These are phyloP conservation scores for Dasypus novemcinctus DNA, from an alignment of 2,113 vertebrate species.

Conservation along the genomic window DNA sequence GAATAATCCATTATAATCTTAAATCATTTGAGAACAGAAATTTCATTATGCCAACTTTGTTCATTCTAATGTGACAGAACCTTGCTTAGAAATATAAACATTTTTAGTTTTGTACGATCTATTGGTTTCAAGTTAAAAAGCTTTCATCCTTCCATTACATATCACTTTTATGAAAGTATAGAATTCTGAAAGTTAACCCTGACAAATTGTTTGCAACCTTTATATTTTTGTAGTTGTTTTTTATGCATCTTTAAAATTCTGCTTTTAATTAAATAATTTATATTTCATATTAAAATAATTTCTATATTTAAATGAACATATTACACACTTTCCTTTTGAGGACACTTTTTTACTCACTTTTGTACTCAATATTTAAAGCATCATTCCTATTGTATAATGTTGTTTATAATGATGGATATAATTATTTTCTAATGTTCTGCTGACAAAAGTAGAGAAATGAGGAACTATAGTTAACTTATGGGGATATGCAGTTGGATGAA, in stretches of 20 bases:
- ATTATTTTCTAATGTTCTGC: not conserved
- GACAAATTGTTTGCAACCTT: constrained; percentile 61
- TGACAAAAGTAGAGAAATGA: not conserved
- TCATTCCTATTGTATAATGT: not conserved
- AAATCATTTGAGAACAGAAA: constrained; percentile 53
- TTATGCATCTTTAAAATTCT: constrained; percentile 47
- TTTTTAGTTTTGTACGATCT: constrained; percentile 48
- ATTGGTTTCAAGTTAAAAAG: constrained; percentile 61
- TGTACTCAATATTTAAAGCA: not conserved
- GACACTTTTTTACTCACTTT: not conserved
- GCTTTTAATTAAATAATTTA: not conserved
- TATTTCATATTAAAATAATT: not conserved
- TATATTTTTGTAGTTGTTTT: constrained; percentile 45
- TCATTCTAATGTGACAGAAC: constrained; percentile 45
- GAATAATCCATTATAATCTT: constrained; percentile 63
- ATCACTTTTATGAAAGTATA: constrained; percentile 50
- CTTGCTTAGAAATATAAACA: constrained; percentile 10
- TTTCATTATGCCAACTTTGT: constrained; percentile 53
- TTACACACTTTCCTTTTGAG: not conserved
- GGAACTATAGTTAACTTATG: not conserved
- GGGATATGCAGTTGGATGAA: not conserved
- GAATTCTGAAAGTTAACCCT: constrained; percentile 63
- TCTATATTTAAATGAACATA: not conserved
- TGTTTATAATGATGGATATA: not conserved
- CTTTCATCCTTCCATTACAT: constrained; percentile 64